These are phyloP conservation scores for Hapalemur alaotrensis DNA, from an alignment of 2,797 vertebrate genomes.

Conservation along the genomic window DNA sequence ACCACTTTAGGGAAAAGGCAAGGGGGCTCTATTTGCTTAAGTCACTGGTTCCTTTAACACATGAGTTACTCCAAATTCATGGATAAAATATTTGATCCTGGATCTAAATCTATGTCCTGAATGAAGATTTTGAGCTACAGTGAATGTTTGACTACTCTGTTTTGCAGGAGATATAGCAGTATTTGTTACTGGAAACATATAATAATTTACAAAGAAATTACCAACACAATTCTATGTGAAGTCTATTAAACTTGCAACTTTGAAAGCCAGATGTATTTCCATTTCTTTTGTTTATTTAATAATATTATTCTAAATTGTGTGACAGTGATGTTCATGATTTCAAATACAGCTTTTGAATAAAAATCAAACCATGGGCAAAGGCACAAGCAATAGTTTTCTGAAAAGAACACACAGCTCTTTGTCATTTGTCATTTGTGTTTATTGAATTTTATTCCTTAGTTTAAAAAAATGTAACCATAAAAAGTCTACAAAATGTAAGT, in stretches of 20 bases:
- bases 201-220: background rate
- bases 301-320: background rate
- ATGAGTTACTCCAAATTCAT: background rate
- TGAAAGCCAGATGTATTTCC: background rate
- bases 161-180: background rate
- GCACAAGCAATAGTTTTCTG: background rate
- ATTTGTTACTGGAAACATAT: background rate
- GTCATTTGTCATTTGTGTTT: background rate
- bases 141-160: background rate
- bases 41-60: background rate
- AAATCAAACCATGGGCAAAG: background rate
- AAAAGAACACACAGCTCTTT: background rate
- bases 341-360: background rate
- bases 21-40: background rate
- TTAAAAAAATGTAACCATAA: background rate
- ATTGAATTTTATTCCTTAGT: constrained; percentile 19
- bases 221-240: background rate
- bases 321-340: background rate
- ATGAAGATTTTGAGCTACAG: background rate
- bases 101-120: background rate
- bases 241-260: background rate
- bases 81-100: background rate
- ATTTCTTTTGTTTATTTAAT: background rate
- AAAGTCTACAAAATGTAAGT: background rate
- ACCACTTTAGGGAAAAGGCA: background rate